Evolutionary conservation across 2,797 vertebrate genomes (phyloP), one percentile per base, ranked within the genome.

Genomic region (Sebastes paucispinis): DNA sequence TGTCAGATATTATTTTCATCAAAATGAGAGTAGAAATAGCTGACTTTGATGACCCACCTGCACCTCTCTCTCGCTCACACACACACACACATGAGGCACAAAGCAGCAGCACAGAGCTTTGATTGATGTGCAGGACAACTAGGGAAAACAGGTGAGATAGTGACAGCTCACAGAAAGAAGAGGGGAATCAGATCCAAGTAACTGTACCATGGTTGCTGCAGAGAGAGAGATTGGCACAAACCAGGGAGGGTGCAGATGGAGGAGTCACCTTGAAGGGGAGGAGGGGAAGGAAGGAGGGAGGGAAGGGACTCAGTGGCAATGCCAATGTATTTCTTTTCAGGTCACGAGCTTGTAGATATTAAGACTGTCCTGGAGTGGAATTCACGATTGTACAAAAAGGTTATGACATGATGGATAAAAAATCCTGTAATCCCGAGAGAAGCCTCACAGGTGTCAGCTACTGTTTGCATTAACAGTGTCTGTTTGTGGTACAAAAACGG

Each of bases 181-280:
- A 70, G 12, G 3, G 60, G 60, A 50, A 77, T 86, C 69, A 77
- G 68, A 90, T 78, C 64, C 70, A 3, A 50, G 77, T 43, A 39
- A 79, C 43, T 69, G 82, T 77, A 84, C 36, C 82, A 69, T 55
- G 74, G 73, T 75, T 69, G 71, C 89, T 90, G 89, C 86, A 82
- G 80, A 73, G 81, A 82, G 71, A 69, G 82, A 83, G 78, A 83
- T 82, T 93, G 92, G 92, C 89, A 91, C 50, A 79, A 79, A 90
- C 75, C 75, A 67, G 85, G 69, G 80, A 88, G 83, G 88, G 89
- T 88, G 81, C 94, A 94, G 93, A 94, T 95, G 94, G 94, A 94
- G 91, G 90, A 93, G 94, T 95, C 92, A 94, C 94, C 94, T 95
- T 94, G 93, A 94, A 88, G 83, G 66, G 75, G 81, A 71, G 34